A percentile compares a stretch with the other conserved stretches of the same genome.
Evolutionary conservation across 2,888 invertebrate species (phyloP).

Genomic region (Cremastinae sp.): DNA sequence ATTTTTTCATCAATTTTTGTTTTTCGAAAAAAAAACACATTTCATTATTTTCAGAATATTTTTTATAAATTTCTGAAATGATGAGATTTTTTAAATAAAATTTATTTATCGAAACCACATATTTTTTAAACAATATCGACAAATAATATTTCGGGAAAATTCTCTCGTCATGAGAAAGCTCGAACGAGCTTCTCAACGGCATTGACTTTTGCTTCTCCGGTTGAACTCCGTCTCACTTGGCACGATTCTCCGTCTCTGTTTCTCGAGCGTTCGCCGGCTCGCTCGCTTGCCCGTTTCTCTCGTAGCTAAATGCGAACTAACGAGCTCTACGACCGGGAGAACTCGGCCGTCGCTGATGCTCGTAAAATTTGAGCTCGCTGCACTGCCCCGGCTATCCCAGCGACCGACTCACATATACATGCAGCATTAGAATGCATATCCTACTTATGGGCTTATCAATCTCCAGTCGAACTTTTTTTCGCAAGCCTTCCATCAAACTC

Average conservation of each 20-base stretch:
- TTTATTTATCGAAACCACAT: too few relatives aligned
- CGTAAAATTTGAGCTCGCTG: conserved; percentile 56
- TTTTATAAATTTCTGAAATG: too few relatives aligned
- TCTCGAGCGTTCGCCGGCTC: conserved; percentile 34
- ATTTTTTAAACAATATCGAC: too few relatives aligned
- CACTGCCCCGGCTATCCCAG: conserved; percentile 17
- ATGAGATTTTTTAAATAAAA: too few relatives aligned
- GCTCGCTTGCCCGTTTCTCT: conserved; percentile 40
- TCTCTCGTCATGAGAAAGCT: not conserved
- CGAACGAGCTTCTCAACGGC: not conserved
- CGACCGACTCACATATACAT: conserved; percentile 13
- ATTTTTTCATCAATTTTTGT: too few relatives aligned
- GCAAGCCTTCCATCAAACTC: too few relatives aligned
- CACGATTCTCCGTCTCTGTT: conserved; percentile 30
- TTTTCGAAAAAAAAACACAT: too few relatives aligned
- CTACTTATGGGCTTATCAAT: conserved; percentile 1
- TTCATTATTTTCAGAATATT: too few relatives aligned
- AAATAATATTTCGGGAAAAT: too few relatives aligned
- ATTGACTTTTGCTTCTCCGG: conserved; percentile 34
- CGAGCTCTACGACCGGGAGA: conserved; percentile 56
- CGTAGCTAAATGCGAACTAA: conserved; percentile 58
- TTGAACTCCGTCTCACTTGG: not conserved
- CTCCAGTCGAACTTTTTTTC: too few relatives aligned
- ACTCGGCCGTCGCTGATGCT: conserved; percentile 56
- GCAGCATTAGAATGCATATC: conserved; percentile 24